phyloP scores from a whole-genome alignment of 2,888 invertebrate genomes.

The Lepidonotus clava region DNA sequence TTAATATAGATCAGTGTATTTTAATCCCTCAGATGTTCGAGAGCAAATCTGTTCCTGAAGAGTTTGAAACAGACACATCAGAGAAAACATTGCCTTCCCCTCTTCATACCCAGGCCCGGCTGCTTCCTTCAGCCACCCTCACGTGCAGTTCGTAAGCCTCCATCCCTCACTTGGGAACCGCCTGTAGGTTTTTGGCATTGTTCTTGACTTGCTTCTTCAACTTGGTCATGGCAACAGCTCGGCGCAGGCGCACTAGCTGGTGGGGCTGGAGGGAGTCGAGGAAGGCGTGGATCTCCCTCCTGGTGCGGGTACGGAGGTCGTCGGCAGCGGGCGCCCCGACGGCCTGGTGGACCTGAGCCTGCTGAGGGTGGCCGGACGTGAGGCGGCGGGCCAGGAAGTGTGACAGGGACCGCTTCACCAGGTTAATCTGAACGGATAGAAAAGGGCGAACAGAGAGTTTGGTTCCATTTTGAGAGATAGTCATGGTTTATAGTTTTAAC shows the following conservation, averaged over 20 bases:
- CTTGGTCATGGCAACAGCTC: background rate
- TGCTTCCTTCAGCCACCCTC: too few species aligned
- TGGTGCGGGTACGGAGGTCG: background rate
- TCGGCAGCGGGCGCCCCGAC: background rate
- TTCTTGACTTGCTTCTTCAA: background rate
- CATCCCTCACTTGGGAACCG: too few species aligned
- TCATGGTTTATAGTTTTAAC: background rate
- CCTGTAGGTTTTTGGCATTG: background rate
- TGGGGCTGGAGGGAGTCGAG: background rate
- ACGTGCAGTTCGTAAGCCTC: too few species aligned
- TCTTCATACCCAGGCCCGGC: too few species aligned
- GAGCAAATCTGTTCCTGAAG: too few species aligned
- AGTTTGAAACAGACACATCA: too few species aligned
- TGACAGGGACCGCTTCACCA: background rate
- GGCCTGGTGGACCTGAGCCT: background rate
- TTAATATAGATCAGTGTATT: too few species aligned
- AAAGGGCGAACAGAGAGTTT: too few species aligned
- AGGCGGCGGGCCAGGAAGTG: background rate
- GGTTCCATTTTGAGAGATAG: too few species aligned
- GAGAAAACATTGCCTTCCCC: too few species aligned
- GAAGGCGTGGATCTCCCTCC: background rate
- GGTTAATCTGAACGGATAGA: background rate
- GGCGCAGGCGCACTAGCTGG: slow-evolving; percentile 5
- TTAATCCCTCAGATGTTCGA: too few species aligned
- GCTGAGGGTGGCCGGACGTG: background rate